Base-by-base conservation (phyloP, 2,797 vertebrate genomes). In the Staurois parvus region DNA sequence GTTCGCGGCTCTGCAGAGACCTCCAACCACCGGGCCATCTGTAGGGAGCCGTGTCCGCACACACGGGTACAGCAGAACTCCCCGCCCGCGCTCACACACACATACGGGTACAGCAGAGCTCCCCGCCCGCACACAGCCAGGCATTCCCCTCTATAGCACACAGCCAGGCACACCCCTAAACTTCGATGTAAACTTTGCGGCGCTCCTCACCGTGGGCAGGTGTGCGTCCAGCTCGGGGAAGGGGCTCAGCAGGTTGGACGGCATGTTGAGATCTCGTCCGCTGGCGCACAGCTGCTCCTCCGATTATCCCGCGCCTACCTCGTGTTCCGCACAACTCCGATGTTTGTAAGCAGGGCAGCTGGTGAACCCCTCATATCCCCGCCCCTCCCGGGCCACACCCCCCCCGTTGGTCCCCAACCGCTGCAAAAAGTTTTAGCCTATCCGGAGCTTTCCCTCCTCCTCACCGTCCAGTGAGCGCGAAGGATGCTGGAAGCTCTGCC, bases 181-280 rank as follows among this genome's bases (percentile, higher is more conserved):
- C 45, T 48, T 48, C 15, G 13, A 24, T 26, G 24, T 5, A 4
- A 0, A 13, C 48, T 52, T 17, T 7, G 19, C 10, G 2, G 4
- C 8, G 2, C 66, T 26, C 12, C 5, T 93, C 80, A 96, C 96
- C 95, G 94, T 94, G 91, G 93, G 94, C 87, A 96, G 94, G 85
- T 95, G 93, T 69, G 94, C 93, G 13, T 95, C 94, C 90, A 96
- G 87, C 84, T 96, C 95, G 64, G 92, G 87, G 73, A 96, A 96
- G 8, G 95, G 94, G 0, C 93, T 93, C 0, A 95, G 91, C 34
- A 95, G 94, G 84, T 93, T 91, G 0, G 94, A 95, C 64, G 94
- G 94, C 96, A 96, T 96, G 89, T 26, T 68, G 26, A 6, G 29
- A 12, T 12, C 21, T 90, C 24, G 32, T 32, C 21, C 37, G 62